Percentiles rank a stretch among this genome's conserved stretches.
Conservation (phyloP, 30 jellyfish, hydroid and myxozoan species). For the Catostylus mosaicus region DNA sequence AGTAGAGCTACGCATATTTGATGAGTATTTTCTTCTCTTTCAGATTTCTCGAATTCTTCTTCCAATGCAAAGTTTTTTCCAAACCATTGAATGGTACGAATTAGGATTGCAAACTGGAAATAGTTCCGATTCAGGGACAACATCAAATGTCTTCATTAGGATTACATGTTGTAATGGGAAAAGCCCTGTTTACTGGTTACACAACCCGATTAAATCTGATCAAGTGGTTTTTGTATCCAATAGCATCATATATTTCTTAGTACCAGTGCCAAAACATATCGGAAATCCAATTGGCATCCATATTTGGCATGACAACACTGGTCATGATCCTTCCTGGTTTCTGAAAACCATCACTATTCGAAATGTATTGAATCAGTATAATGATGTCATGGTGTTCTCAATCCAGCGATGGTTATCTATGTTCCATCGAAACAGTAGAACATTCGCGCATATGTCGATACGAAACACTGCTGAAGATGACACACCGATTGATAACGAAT, state of each 20-base stretch:
- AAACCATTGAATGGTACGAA: conserved; percentile 43
- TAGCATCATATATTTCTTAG: conserved; percentile 15
- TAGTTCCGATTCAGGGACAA: conserved; percentile 19
- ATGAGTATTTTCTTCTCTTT: neutral
- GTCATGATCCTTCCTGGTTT: conserved; percentile 56
- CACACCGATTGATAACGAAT: neutral
- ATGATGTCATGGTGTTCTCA: neutral
- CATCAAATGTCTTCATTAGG: conserved; percentile 45
- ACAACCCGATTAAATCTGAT: neutral
- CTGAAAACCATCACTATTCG: conserved; percentile 14
- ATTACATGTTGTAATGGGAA: conserved; percentile 2
- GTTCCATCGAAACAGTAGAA: neutral
- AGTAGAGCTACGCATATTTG: too few relatives aligned
- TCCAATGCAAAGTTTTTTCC: conserved; percentile 52
- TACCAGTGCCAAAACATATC: conserved; percentile 29
- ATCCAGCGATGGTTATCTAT: conserved; percentile 38
- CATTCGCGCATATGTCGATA: neutral
- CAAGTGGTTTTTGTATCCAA: conserved; percentile 8
- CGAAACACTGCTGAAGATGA: neutral
- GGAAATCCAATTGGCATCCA: conserved; percentile 52
- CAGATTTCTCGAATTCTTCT: conserved; percentile 50
- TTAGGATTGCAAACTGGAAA: conserved; percentile 20
- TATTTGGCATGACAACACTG: conserved; percentile 62
- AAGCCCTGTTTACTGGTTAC: conserved; percentile 43
- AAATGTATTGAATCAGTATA: neutral